These are phyloP conservation scores for Drosophila ambigua DNA, from an alignment of 1,140 invertebrate species.

Conservation along the genomic window DNA sequence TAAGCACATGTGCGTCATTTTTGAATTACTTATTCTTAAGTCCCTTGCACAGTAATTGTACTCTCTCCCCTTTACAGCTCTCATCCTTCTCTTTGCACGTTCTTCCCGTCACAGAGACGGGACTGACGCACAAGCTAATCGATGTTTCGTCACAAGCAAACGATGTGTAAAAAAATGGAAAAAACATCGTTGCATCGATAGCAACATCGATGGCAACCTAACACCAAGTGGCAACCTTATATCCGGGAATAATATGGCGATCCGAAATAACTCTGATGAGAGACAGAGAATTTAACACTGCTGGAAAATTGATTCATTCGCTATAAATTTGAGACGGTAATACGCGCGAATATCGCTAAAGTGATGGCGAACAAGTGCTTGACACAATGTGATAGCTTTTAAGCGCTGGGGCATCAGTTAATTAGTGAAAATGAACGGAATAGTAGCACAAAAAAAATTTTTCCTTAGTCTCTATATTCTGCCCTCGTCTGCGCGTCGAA, in stretches of 20 bases:
- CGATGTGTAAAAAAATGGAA: no score
- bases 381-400: slow-evolving; percentile 38
- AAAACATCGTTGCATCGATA: no score
- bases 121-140: no score
- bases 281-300: slow-evolving; percentile 74
- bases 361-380: slow-evolving; percentile 24
- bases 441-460: slow-evolving; percentile 67
- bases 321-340: slow-evolving; percentile 69
- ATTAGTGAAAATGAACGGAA: slow-evolving; percentile 53
- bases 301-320: slow-evolving; percentile 73
- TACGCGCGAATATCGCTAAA: slow-evolving; percentile 61
- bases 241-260: slow-evolving; percentile 79
- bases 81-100: no score
- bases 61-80: no score
- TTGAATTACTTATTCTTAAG: no score
- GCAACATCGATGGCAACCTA: neutral
- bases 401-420: slow-evolving; percentile 4
- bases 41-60: no score
- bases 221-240: slow-evolving; percentile 25
- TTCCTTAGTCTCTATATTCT: slow-evolving; percentile 64
- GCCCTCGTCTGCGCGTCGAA: slow-evolving; percentile 52
- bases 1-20: no score
- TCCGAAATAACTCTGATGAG: slow-evolving; percentile 73
- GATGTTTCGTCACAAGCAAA: no score
- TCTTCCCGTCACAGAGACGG: no score